A percentile compares a stretch with the other conserved stretches of the same genome.
Evolutionary conservation across 2,888 invertebrate species (phyloP).

Genomic region (Drosophila paracracens): DNA sequence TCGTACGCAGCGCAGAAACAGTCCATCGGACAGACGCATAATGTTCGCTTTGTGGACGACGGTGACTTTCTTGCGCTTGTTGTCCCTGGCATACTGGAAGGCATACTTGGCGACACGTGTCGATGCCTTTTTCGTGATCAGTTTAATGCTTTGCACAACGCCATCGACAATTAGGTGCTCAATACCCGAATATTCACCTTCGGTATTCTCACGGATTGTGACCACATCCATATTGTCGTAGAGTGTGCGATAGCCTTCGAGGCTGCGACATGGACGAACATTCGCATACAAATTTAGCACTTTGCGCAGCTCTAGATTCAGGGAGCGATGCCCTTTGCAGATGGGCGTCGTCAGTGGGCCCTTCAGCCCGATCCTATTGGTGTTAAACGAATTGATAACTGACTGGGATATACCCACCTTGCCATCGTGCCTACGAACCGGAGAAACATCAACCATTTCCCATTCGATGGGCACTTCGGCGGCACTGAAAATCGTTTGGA

Average conservation of each 20-base stretch:
- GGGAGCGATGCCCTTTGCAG: constrained; percentile 98
- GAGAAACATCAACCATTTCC: constrained; percentile 99
- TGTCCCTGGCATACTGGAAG: constrained; percentile 96
- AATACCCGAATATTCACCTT: constrained; percentile 99
- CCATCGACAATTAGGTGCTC: constrained; percentile 99
- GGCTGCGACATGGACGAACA: constrained; percentile 97
- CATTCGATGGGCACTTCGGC: constrained; percentile 99
- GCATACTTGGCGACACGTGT: constrained; percentile 98
- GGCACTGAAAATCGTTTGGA: constrained; percentile 97
- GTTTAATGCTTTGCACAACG: constrained; percentile 99
- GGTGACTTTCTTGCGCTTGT: constrained; percentile 96
- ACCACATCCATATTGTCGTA: constrained; percentile 99
- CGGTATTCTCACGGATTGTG: constrained; percentile 99
- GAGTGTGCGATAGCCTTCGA: constrained; percentile 97
- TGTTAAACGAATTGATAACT: constrained; percentile 98
- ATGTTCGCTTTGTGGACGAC: constrained; percentile 99
- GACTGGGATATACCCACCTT: constrained; percentile 97
- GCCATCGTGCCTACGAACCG: constrained; percentile 96
- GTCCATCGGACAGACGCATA: constrained; percentile 99
- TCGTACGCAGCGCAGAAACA: constrained; percentile 98
- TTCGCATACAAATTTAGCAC: constrained; percentile 99
- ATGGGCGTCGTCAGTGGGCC: constrained; percentile 99
- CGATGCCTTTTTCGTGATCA: constrained; percentile 99
- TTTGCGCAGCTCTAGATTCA: constrained; percentile 98
- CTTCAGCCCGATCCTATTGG: constrained; percentile 98